These are phyloP conservation scores for Corythoichthys intestinalis DNA, from an alignment of 2,113 vertebrate genomes.

Conservation along the genomic window DNA sequence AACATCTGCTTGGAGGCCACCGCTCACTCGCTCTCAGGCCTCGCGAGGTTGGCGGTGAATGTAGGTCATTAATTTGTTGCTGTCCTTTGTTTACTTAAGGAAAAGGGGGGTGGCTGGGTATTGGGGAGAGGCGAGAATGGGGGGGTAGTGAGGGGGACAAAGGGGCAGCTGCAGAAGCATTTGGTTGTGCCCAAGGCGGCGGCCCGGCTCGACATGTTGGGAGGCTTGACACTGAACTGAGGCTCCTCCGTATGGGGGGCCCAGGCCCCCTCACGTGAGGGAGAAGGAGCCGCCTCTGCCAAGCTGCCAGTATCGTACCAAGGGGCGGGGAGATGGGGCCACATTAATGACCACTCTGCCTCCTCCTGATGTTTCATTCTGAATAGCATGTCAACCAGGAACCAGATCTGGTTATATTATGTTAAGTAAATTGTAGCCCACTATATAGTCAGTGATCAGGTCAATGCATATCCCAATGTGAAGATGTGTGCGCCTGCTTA, in stretches of 20 bases:
- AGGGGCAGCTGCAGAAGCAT: slow-evolving; percentile 99
- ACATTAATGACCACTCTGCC: slow-evolving; percentile 27
- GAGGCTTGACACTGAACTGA: slow-evolving; percentile 84
- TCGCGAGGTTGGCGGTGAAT: slow-evolving; percentile 87
- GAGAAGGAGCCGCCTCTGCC: slow-evolving; percentile 77
- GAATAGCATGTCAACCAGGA: background rate
- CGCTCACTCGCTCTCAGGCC: slow-evolving; percentile 37
- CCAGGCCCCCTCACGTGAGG: slow-evolving; percentile 75
- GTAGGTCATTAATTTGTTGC: slow-evolving; percentile 99
- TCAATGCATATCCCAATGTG: no score
- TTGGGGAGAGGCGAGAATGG: background rate
- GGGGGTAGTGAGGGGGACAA: slow-evolving; percentile 75
- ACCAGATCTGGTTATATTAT: background rate
- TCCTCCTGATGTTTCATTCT: slow-evolving; percentile 57
- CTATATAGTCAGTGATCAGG: no score
- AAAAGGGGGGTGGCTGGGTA: slow-evolving; percentile 50
- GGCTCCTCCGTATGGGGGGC: slow-evolving; percentile 81
- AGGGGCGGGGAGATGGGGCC: slow-evolving; percentile 1
- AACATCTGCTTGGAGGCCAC: slow-evolving; percentile 91
- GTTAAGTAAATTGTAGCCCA: no score
- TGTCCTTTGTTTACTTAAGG: slow-evolving; percentile 99
- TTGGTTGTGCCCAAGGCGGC: slow-evolving; percentile 94
- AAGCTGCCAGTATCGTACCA: slow-evolving; percentile 65
- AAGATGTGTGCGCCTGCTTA: no score
- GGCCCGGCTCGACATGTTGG: slow-evolving; percentile 86